These are phyloP conservation scores for Chromoteleia sp. DNA, from an alignment of 2,888 invertebrate species.

Conservation along the genomic window DNA sequence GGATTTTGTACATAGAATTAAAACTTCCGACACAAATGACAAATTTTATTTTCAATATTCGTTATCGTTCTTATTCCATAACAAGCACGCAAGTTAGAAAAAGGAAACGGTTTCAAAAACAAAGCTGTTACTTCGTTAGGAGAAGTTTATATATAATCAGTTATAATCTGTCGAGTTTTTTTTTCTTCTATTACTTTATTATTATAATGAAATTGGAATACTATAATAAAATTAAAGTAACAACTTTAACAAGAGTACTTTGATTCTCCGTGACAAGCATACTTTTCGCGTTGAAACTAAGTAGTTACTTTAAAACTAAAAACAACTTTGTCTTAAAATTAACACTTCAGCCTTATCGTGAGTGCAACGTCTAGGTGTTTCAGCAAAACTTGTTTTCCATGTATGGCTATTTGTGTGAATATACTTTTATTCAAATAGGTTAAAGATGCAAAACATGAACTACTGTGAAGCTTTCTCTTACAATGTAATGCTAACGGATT, in stretches of 20 bases:
- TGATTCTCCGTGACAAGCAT: background rate
- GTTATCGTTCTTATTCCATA: too few species aligned
- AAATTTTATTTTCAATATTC: background rate
- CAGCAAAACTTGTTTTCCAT: constrained; percentile 52
- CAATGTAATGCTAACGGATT: background rate
- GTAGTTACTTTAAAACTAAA: constrained; percentile 19
- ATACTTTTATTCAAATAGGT: constrained; percentile 46
- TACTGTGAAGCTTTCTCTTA: constrained; percentile 21
- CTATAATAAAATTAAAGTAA: background rate
- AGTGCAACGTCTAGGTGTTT: constrained; percentile 41
- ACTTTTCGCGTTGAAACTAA: constrained; percentile 13
- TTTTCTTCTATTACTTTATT: too few species aligned
- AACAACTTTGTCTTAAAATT: constrained; percentile 36
- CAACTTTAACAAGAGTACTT: too few species aligned
- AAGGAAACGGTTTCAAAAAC: constrained; percentile 1
- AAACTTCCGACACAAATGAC: too few species aligned
- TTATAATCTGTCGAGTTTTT: background rate
- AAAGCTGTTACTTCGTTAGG: background rate
- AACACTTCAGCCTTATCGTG: constrained; percentile 49
- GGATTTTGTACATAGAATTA: too few species aligned
- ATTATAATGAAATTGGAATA: too few species aligned
- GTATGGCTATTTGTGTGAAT: constrained; percentile 37
- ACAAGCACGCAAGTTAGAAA: constrained; percentile 5
- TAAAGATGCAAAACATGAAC: constrained; percentile 33
- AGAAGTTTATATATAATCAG: too few species aligned